phyloP scores from a whole-genome alignment of 1,140 invertebrate species.

The Hyles vespertilio region DNA sequence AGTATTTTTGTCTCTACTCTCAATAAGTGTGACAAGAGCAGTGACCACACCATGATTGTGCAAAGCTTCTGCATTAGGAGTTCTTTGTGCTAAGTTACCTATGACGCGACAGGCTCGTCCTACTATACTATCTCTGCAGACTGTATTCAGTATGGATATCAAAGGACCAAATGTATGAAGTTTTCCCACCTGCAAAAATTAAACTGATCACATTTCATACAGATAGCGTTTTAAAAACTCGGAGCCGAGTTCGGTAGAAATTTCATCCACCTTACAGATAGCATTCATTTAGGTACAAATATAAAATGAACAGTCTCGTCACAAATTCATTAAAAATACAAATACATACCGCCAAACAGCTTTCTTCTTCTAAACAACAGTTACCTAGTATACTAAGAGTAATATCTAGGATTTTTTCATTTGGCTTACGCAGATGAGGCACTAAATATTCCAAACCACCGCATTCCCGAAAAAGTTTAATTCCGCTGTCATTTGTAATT shows the following conservation, averaged over 20 bases:
- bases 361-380: conserved; percentile 74
- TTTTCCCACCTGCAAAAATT: conserved; percentile 56
- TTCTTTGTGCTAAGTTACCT: conserved; percentile 66
- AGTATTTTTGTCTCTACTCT: conserved; percentile 62
- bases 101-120: conserved; percentile 68
- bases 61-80: conserved; percentile 58
- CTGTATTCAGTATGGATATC: conserved; percentile 64
- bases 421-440: conserved; percentile 68
- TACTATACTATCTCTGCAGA: conserved; percentile 66
- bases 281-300: too few species aligned
- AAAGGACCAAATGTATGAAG: conserved; percentile 56
- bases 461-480: conserved; percentile 62
- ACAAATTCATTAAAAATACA: neutral
- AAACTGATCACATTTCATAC: neutral
- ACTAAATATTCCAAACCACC: conserved; percentile 62
- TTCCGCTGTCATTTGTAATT: conserved; percentile 53
- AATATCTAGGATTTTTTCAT: conserved; percentile 74
- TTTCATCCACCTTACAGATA: too few species aligned
- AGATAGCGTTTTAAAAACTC: too few species aligned
- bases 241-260: too few species aligned
- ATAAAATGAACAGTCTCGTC: too few species aligned
- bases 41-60: conserved; percentile 63
- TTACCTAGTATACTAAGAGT: conserved; percentile 78
- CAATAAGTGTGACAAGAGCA: conserved; percentile 58
- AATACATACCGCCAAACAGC: conserved; percentile 49